These are phyloP conservation scores for Suricata suricatta DNA, from an alignment of 2,113 vertebrate species.

Conservation along the genomic window DNA sequence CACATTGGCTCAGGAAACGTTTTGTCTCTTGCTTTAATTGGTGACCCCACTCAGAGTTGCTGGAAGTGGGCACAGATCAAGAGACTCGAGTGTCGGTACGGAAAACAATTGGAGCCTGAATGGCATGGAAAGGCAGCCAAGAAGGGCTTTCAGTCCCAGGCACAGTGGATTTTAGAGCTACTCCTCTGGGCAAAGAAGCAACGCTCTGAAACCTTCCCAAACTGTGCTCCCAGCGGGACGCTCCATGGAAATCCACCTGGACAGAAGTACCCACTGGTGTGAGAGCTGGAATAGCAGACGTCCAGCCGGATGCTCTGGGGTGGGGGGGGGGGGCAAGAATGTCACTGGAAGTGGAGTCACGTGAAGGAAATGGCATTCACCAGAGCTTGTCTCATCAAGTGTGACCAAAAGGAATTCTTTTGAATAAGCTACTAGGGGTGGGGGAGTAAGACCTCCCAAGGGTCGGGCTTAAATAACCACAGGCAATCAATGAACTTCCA, in stretches of 20 bases:
- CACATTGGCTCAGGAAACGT: conserved; percentile 57
- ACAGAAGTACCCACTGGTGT: neutral
- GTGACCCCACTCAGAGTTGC: conserved; percentile 68
- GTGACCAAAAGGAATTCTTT: neutral
- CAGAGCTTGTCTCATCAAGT: neutral
- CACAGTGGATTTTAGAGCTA: neutral
- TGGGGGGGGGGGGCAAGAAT: neutral
- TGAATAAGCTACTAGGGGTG: neutral
- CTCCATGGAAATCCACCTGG: neutral
- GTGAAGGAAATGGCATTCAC: neutral
- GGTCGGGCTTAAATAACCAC: neutral
- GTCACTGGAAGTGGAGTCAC: neutral
- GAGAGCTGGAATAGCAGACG: neutral
- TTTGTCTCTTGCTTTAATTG: conserved; percentile 79
- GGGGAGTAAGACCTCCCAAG: neutral
- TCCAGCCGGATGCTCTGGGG: too few species aligned
- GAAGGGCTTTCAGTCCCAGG: neutral
- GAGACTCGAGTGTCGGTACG: conserved; percentile 42
- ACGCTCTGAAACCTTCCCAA: neutral
- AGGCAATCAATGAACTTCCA: neutral
- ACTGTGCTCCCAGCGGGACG: neutral
- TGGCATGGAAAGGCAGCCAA: conserved; percentile 30
- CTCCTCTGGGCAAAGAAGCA: neutral
- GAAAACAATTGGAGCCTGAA: conserved; percentile 37
- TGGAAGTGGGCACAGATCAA: conserved; percentile 60